phyloP scores from a whole-genome alignment of 2,113 vertebrate species.

The Grus americana region DNA sequence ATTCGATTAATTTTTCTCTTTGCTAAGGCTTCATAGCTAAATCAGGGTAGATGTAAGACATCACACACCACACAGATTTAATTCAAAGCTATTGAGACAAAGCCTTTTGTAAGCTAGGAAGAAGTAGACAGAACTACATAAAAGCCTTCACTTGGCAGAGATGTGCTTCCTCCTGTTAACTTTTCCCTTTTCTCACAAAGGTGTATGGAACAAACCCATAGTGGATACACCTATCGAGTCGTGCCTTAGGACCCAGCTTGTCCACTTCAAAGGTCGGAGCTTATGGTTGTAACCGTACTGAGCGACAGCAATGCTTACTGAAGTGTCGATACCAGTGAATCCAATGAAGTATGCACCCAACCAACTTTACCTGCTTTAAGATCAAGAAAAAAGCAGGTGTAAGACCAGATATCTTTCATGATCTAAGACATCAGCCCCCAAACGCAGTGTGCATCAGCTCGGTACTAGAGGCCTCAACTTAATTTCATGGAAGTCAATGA shows the following conservation, averaged over 20 bases:
- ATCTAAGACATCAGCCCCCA: not conserved
- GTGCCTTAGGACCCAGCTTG: not conserved
- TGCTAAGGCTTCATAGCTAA: not conserved
- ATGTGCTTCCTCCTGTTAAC: not conserved
- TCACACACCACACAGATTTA: not conserved
- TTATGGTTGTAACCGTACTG: rapidly evolving
- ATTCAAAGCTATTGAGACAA: not conserved
- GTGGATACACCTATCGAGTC: not conserved
- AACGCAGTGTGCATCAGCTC: rapidly evolving
- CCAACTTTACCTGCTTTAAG: not conserved
- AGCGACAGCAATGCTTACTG: not conserved
- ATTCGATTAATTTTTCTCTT: not conserved
- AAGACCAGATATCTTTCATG: not conserved
- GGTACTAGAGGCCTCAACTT: not conserved
- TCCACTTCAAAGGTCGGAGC: not conserved
- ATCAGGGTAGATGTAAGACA: not conserved
- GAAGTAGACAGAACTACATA: not conserved
- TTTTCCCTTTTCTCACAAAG: not conserved
- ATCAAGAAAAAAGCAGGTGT: not conserved
- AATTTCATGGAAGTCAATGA: not conserved
- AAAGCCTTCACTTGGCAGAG: not conserved
- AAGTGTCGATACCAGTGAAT: not conserved
- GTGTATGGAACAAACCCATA: not conserved
- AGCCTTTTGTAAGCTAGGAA: not conserved
- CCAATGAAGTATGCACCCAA: not conserved